Evolutionary conservation across 2,113 vertebrate species (phyloP), one percentile per base, ranked within the genome.

Genomic region (Salminus brasiliensis): DNA sequence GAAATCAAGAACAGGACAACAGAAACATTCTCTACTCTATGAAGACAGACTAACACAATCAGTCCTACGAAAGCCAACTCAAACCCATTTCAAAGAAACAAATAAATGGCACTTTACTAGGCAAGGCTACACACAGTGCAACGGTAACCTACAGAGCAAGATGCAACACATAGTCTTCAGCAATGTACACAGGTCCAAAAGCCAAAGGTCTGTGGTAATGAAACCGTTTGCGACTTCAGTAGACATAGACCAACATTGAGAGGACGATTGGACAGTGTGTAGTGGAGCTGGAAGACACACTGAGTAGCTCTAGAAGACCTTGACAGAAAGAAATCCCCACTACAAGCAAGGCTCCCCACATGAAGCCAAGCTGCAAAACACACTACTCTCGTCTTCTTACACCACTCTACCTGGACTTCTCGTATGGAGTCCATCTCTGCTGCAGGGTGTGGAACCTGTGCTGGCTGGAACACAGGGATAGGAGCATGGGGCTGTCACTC

Each of bases 391-490:
- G 66, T 71, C 43, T 34, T 76, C 74, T 43, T 79, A 76, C 73
- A 59, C 74, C 62, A 83, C 81, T 81, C 82, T 88, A 87, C 85
- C 87, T 87, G 80, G 82, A 84, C 76, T 86, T 88, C 73, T 84
- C 83, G 86, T 87, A 87, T 9, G 85, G 84, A 81, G 84, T 82
- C 87, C 85, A 87, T 62, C 85, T 87, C 85, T 85, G 76, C 77
- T 88, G 87, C 81, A 86, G 82, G 82, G 80, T 86, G 81, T 85
- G 77, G 81, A 76, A 85, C 81, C 85, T 88, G 85, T 86, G 79
- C 81, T 81, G 79, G 81, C 87, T 88, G 87, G 82, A 86, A 88
- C 82, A 88, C 39, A 88, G 83, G 81, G 68, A 83, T 63, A 81
- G 70, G 68, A 78, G 49, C 53, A 80, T 81, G 84, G 59, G 81